Base-by-base conservation (phyloP, 2,888 invertebrate species). In the Drosophila barbarae region DNA sequence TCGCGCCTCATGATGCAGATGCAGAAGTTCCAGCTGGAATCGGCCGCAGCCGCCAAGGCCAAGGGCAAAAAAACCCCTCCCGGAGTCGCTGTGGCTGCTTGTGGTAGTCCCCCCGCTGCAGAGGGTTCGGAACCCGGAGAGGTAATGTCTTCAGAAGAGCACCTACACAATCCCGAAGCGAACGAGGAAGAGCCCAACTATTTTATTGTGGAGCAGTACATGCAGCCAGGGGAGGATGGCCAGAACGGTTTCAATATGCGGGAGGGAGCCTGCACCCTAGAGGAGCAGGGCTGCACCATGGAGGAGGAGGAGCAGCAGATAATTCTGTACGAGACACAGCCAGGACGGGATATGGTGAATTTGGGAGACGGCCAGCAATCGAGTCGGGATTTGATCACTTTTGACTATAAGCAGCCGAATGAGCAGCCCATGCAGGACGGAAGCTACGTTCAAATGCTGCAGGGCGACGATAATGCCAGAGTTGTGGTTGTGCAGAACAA, bases 1-100 rank as follows among this genome's bases (percentile, higher is more conserved):
- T 82, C 88, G 0, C 85, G 89, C 0, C 55, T 87, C 0, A 89
- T 88, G 88, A 88, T 88, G 89, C 89, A 88, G 70, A 86, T 88
- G 86, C 88, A 88, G 35, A 88, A 88, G 41, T 69, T 88, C 21
- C 84, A 89, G 32, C 44, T 89, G n/a, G 88, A 89, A 56, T 77
- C 88, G 10, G 86, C 89, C 0, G 88, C 81, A 18, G 76, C 81
- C 0, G 7, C 72, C 6, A 80, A 77, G n/a, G 77, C 72, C 1
- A 38, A 30, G 1, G 46, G 46, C 0, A 68, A 75, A 8, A 71
- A 69, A 34, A 18, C 64, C 5, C 50, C 60, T 18, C 55, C 30
- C 6, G 26, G 44, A 10, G n/a, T 3, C 5, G 36, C 15, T 12
- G 13, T 4, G 2, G 15, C 5, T 23, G 41, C 35, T 13, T 18